These are phyloP conservation scores for Phoeniculus purpureus DNA, from an alignment of 2,797 vertebrate species.

Conservation along the genomic window DNA sequence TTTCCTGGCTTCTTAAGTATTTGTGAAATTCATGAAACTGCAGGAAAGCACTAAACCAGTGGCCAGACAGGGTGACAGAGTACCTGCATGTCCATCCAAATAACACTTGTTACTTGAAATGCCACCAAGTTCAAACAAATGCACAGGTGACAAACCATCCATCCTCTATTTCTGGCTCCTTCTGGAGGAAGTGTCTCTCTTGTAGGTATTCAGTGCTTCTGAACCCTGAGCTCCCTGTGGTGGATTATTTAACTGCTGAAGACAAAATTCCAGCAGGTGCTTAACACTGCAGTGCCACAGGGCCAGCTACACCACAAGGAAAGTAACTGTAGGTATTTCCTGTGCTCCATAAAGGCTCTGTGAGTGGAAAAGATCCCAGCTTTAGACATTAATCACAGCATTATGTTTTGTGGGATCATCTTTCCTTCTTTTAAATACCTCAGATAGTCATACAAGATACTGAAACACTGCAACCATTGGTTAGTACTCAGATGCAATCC, in stretches of 20 bases:
- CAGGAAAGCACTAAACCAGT: background rate
- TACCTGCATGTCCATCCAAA: background rate
- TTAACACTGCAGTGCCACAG: background rate
- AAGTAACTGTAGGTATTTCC: background rate
- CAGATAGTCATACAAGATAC: background rate
- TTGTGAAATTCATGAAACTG: background rate
- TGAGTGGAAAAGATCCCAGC: background rate
- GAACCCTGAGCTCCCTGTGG: background rate
- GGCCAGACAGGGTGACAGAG: background rate
- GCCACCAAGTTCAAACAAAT: background rate
- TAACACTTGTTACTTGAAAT: background rate
- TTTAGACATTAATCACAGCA: background rate
- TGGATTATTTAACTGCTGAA: background rate
- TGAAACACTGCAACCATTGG: background rate
- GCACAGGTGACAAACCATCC: background rate
- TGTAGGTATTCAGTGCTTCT: background rate
- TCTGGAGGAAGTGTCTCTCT: background rate
- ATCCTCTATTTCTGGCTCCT: background rate
- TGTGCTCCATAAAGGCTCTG: background rate
- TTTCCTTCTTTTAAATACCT: background rate
- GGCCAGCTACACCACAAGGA: accelerated
- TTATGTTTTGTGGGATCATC: background rate
- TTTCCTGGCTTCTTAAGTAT: background rate
- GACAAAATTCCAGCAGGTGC: background rate
- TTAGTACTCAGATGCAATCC: background rate